A percentile compares a stretch with the other conserved stretches of the same genome.
These are phyloP conservation scores for Epinephelus coioides DNA, from an alignment of 2,797 vertebrate genomes.

Conservation along the genomic window DNA sequence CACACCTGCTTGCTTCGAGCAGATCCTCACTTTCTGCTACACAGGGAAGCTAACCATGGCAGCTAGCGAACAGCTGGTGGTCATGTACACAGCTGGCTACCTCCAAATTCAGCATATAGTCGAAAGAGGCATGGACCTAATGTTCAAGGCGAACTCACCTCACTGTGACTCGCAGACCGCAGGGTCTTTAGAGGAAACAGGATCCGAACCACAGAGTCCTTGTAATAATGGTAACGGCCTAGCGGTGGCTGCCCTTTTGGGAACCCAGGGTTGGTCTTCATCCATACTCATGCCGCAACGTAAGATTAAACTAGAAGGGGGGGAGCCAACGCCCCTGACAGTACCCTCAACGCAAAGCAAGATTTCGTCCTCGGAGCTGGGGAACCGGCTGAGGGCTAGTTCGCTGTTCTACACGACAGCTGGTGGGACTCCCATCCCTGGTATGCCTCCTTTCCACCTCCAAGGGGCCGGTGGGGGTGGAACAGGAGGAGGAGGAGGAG, in stretches of 20 bases:
- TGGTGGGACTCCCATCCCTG: constrained; percentile 86
- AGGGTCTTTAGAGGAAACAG: constrained; percentile 91
- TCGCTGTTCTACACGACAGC: constrained; percentile 83
- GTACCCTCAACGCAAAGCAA: constrained; percentile 79
- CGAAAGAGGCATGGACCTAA: constrained; percentile 97
- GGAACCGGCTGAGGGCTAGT: constrained; percentile 73
- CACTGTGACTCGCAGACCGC: constrained; percentile 99
- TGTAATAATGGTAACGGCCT: constrained; percentile 85
- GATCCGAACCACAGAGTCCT: constrained; percentile 96
- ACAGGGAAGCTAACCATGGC: constrained; percentile 99
- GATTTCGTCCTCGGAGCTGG: constrained; percentile 76
- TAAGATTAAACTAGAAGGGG: constrained; percentile 93
- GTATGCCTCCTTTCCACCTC: constrained; percentile 88
- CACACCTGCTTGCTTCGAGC: constrained; percentile 97
- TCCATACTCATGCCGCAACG: constrained; percentile 88
- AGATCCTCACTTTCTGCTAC: constrained; percentile 99
- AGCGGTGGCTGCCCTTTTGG: constrained; percentile 78
- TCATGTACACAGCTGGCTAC: constrained; percentile 99
- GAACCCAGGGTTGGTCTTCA: constrained; percentile 88
- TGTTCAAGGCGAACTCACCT: constrained; percentile 99
- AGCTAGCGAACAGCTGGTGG: constrained; percentile 98
- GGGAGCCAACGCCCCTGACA: constrained; percentile 84
- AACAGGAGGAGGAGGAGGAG: constrained; percentile 54
- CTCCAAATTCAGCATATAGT: constrained; percentile 99
- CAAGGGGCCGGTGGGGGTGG: constrained; percentile 72